Conservation (phyloP, 1,140 invertebrate genomes). For the Aleiodes sp. region DNA sequence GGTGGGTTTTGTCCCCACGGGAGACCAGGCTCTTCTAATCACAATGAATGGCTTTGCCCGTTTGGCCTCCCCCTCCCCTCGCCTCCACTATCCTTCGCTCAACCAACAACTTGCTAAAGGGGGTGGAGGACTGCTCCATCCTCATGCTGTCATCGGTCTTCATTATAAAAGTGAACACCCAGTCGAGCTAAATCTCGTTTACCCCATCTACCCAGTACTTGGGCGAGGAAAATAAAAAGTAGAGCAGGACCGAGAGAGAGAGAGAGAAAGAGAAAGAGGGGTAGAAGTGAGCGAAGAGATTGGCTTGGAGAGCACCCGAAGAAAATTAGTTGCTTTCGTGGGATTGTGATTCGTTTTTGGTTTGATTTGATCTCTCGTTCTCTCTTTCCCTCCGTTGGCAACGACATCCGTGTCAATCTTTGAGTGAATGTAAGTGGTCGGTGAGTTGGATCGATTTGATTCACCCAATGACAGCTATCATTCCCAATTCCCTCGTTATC, state of each 20-base stretch:
- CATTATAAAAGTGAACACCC: constrained; percentile 52
- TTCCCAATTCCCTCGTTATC: too few relatives aligned
- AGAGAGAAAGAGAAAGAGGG: not conserved
- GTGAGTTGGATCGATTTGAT: not conserved
- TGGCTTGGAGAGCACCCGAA: not conserved
- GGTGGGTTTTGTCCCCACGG: constrained; percentile 45
- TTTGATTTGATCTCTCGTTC: not conserved
- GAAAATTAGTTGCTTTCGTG: constrained; percentile 10
- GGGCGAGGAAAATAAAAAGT: too few relatives aligned
- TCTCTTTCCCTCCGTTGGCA: too few relatives aligned
- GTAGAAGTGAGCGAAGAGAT: not conserved
- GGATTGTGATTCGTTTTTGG: not conserved
- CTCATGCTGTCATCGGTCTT: constrained; percentile 54
- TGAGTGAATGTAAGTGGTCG: not conserved
- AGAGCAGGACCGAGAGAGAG: too few relatives aligned
- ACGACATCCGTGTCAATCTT: not conserved
- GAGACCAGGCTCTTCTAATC: constrained; percentile 53
- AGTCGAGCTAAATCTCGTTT: constrained; percentile 49
- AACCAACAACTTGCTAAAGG: constrained; percentile 48
- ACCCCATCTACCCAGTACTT: constrained; percentile 28
- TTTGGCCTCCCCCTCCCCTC: constrained; percentile 25
- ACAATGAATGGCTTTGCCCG: constrained; percentile 55
- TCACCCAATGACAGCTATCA: not conserved
- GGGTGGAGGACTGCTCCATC: not conserved
- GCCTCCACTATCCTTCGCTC: constrained; percentile 41